These are phyloP conservation scores for Luperina testacea DNA, from an alignment of 2,888 invertebrate species.

Conservation along the genomic window DNA sequence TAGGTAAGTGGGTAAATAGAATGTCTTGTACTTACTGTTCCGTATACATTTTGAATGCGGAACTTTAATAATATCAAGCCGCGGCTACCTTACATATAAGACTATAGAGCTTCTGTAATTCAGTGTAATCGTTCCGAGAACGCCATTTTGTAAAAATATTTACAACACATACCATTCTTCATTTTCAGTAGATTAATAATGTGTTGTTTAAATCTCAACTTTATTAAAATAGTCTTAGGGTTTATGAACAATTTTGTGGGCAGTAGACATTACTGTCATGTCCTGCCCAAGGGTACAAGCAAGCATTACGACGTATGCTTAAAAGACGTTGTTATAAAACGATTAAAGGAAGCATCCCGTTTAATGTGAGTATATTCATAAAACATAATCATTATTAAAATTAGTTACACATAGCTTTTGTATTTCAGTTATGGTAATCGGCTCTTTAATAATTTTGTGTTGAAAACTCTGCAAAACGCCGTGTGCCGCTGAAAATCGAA, in stretches of 20 bases:
- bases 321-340: conserved; percentile 76
- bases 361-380: conserved; percentile 65
- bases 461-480: conserved; percentile 45
- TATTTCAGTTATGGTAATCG: conserved; percentile 63
- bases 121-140: conserved; percentile 77
- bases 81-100: conserved; percentile 70
- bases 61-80: conserved; percentile 41
- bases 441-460: conserved; percentile 62
- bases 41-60: background rate
- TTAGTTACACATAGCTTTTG: conserved; percentile 67
- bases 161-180: conserved; percentile 54
- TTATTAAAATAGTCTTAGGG: conserved; percentile 40
- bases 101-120: conserved; percentile 78
- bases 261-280: conserved; percentile 31
- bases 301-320: conserved; percentile 69
- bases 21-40: background rate
- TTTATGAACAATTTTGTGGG: background rate
- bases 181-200: conserved; percentile 21
- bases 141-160: conserved; percentile 77
- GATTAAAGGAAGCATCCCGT: conserved; percentile 71
- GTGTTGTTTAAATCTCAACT: conserved; percentile 39
- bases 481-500: background rate
- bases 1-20: background rate
- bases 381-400: conserved; percentile 68
- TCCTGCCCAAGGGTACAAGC: conserved; percentile 58